These are phyloP conservation scores for Busseola fusca DNA, from an alignment of 2,888 invertebrate species.

Conservation along the genomic window DNA sequence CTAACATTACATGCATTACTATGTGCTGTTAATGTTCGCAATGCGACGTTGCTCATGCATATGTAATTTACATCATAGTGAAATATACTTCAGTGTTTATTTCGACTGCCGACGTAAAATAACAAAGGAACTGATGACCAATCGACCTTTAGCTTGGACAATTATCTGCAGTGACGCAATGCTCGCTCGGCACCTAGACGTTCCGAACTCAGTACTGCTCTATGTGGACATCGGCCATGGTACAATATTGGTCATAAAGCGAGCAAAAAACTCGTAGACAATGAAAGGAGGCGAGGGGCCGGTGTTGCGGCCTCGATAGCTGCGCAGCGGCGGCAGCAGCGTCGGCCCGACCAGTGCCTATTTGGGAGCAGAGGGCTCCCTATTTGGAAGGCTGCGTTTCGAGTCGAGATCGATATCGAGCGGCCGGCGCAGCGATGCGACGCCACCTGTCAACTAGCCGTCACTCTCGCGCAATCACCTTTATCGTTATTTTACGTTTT, in stretches of 20 bases:
- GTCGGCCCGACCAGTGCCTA: slow-evolving; percentile 80
- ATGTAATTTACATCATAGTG: slow-evolving; percentile 42
- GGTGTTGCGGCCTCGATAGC: slow-evolving; percentile 81
- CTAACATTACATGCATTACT: slow-evolving; percentile 60
- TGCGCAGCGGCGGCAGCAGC: slow-evolving; percentile 59
- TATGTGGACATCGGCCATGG: slow-evolving; percentile 50
- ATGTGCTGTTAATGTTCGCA: slow-evolving; percentile 58
- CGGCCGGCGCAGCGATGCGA: slow-evolving; percentile 66
- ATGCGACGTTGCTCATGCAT: slow-evolving; percentile 28
- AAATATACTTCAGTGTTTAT: slow-evolving; percentile 53
- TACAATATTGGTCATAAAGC: slow-evolving; percentile 72
- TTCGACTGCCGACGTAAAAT: slow-evolving; percentile 58
- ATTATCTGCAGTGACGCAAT: slow-evolving; percentile 63
- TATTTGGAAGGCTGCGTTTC: slow-evolving; percentile 88
- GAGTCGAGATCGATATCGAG: slow-evolving; percentile 84
- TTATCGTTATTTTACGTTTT: slow-evolving; percentile 71
- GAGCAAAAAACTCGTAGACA: slow-evolving; percentile 80
- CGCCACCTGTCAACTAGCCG: slow-evolving; percentile 75
- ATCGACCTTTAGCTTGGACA: slow-evolving; percentile 63
- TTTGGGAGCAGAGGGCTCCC: slow-evolving; percentile 82
- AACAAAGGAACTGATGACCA: slow-evolving; percentile 64
- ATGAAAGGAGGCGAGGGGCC: slow-evolving; percentile 79
- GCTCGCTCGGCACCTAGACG: slow-evolving; percentile 44
- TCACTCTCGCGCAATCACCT: slow-evolving; percentile 75
- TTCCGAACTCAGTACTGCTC: slow-evolving; percentile 35